Conservation (phyloP, 2,797 vertebrate genomes). For the Calcarius lapponicus region DNA sequence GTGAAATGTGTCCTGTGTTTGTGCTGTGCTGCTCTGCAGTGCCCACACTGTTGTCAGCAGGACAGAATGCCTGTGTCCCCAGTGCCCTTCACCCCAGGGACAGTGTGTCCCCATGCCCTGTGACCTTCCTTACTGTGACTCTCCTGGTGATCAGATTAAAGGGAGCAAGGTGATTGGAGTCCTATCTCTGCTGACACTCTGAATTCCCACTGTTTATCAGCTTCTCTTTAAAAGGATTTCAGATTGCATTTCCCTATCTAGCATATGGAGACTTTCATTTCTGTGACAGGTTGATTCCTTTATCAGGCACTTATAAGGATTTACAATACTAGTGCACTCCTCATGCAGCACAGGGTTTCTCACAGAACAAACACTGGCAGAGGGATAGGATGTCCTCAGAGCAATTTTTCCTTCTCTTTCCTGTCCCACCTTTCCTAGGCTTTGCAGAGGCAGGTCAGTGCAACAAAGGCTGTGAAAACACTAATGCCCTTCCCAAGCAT, state of each 20-base stretch:
- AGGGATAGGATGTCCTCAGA: not conserved
- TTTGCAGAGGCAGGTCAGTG: not conserved
- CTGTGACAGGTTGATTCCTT: slow-evolving; percentile 55
- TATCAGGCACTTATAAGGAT: slow-evolving; percentile 31
- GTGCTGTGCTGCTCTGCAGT: not conserved
- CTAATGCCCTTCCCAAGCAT: not conserved
- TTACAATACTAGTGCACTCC: not conserved
- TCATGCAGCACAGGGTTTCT: not conserved
- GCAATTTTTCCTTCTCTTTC: not conserved
- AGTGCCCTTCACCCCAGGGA: not conserved
- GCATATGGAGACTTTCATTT: slow-evolving; percentile 42
- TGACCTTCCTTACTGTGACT: not conserved
- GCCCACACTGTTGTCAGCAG: not conserved
- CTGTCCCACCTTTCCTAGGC: not conserved
- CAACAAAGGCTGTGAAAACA: not conserved
- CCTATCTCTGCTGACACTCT: not conserved
- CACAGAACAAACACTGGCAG: not conserved
- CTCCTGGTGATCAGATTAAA: not conserved
- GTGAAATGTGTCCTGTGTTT: not conserved
- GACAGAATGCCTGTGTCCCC: not conserved
- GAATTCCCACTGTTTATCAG: slow-evolving; percentile 31
- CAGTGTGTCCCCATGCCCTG: not conserved
- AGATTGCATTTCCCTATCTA: not conserved
- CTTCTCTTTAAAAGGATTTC: slow-evolving; percentile 33
- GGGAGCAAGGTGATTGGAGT: not conserved